Evolutionary conservation across 2,113 vertebrate genomes (phyloP), one percentile per base, ranked within the genome.

Genomic region (Hippocampus guttulatus): DNA sequence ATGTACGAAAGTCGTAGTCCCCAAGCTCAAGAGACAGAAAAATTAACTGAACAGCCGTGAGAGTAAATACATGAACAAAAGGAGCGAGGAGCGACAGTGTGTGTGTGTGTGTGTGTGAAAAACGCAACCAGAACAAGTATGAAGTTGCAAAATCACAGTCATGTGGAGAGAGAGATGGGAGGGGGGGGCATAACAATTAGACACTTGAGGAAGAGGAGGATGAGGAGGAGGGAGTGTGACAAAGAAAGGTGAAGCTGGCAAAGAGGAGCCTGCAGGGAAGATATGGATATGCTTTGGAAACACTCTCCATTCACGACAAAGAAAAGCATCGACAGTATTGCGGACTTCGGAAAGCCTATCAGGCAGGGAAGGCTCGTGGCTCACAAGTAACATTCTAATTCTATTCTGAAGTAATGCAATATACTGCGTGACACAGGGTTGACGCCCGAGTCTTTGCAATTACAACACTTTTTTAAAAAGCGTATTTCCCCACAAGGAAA

Each of bases 11-110:
- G 3, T 54, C 40, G 70, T 15, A 63, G 67, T 58, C 51, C 49
- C 23, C 73, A 51, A 71, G 61, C 11, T 75, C 16, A 27, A 64
- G 60, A 74, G 25, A 55, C 9, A 71, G 38, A 64, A 27, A 6
- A 27, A 73, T 67, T 47, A 60, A 70, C 64, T 40, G 43, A 45
- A 72, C 52, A 75, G 69, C 68, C 16, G 71, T 16, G 45, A 67
- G 43, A 47, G 23, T 2, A 65, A 64, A 47, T 66, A 75, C 68
- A 76, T 60, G 69, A 83, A 84, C 70, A 75, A 81, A 68, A 61
- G 74, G 41, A 84, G 76, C 68, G 68, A 76, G 64, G 23, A 76
- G 74, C 78, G 73, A 81, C 60, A 81, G 51, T 70, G 65, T 25
- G 43, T 68, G 66, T 43, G 45, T 68, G 67, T 65, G 64, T 54